Percentiles rank a stretch among this genome's conserved stretches.
Conservation (phyloP, 2,888 invertebrate genomes). For the Hyles lineata region DNA sequence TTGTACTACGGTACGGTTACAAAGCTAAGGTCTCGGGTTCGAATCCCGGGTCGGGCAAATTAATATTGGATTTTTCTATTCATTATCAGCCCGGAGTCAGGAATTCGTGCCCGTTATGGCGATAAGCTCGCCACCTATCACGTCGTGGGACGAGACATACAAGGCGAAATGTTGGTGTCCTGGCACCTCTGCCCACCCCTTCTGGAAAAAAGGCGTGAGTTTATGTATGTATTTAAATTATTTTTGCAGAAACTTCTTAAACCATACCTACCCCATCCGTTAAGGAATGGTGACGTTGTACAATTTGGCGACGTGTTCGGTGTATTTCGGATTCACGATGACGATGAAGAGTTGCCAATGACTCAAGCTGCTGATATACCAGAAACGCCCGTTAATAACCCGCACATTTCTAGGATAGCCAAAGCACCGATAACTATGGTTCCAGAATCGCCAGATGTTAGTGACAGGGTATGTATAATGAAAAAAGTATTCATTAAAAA, state of each 20-base stretch:
- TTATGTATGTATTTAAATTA: no score
- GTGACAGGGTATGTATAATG: constrained; percentile 65
- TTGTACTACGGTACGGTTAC: no score
- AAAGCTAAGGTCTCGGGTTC: no score
- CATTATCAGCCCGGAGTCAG: no score
- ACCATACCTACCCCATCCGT: constrained; percentile 69
- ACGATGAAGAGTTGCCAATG: constrained; percentile 69
- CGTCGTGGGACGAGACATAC: no score
- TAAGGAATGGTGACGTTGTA: constrained; percentile 71
- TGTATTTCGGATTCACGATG: constrained; percentile 68
- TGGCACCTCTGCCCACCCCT: no score
- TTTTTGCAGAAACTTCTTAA: constrained; percentile 61
- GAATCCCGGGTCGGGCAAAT: no score
- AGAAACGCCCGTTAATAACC: constrained; percentile 62
- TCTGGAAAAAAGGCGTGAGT: no score
- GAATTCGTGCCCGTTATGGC: no score
- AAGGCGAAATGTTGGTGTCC: no score
- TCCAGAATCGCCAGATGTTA: constrained; percentile 78
- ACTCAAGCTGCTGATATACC: constrained; percentile 74
- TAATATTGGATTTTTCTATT: no score
- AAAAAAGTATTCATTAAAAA: background rate
- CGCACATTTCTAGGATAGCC: constrained; percentile 54
- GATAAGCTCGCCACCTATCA: no score
- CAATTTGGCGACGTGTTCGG: constrained; percentile 78
- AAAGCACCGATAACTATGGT: constrained; percentile 56